Conservation (phyloP, 1,140 invertebrate species). For the Drosophila orosa region DNA sequence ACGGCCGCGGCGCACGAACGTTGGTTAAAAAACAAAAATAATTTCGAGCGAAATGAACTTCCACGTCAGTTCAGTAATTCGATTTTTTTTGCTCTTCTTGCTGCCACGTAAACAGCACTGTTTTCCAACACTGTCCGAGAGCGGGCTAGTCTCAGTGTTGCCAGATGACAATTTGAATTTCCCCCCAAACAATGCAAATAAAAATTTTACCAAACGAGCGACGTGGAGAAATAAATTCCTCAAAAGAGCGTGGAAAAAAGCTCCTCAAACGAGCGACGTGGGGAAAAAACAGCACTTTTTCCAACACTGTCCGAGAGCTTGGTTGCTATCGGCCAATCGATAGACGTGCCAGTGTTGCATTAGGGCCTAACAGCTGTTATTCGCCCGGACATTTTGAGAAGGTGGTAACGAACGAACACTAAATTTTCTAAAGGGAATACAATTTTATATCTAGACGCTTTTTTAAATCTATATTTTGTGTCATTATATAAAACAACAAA, state of each 20-base stretch:
- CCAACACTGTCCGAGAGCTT: slow-evolving; percentile 14
- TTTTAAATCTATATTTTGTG: too few relatives aligned
- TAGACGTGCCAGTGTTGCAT: not conserved
- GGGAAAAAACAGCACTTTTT: slow-evolving; percentile 53
- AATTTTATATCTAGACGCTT: too few relatives aligned
- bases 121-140: slow-evolving; percentile 28
- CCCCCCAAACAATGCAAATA: too few relatives aligned
- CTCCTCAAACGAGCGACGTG: too few relatives aligned
- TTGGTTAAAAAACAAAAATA: slow-evolving; percentile 59
- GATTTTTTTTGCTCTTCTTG: slow-evolving; percentile 72
- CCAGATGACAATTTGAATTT: too few relatives aligned
- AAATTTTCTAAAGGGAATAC: too few relatives aligned
- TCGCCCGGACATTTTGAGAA: not conserved
- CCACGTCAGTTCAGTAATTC: slow-evolving; percentile 81
- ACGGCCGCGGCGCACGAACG: slow-evolving; percentile 37
- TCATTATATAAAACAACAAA: too few relatives aligned
- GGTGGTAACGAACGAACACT: too few relatives aligned
- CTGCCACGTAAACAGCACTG: slow-evolving; percentile 71
- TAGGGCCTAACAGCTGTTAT: slow-evolving; percentile 12
- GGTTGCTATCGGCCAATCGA: slow-evolving; percentile 10
- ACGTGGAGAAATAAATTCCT: too few relatives aligned
- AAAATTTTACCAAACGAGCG: too few relatives aligned
- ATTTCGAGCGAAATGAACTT: slow-evolving; percentile 71
- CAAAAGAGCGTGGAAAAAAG: too few relatives aligned
- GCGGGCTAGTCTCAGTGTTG: too few relatives aligned